Conservation (phyloP, 2,113 vertebrate genomes). For the Mustelus asterias region DNA sequence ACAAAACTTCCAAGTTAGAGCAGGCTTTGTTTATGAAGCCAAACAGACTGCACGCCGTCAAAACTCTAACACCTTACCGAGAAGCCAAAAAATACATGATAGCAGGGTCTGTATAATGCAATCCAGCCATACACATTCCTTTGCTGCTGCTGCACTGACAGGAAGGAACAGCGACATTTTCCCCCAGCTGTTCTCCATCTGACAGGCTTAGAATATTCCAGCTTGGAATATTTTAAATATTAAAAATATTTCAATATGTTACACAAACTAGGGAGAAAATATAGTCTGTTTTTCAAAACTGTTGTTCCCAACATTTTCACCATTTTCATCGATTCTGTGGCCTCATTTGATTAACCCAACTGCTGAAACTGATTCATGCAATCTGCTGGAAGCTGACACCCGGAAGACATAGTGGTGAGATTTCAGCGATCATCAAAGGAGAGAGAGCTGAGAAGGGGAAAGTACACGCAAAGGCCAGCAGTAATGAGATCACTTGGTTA, state of each 20-base stretch:
- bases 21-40: background rate
- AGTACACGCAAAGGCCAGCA: background rate
- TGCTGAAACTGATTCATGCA: background rate
- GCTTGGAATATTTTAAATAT: background rate
- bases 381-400: background rate
- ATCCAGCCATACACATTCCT: background rate
- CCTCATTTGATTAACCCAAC: background rate
- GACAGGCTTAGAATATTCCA: too few species aligned
- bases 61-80: background rate
- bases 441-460: background rate
- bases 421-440: background rate
- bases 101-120: background rate
- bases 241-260: background rate
- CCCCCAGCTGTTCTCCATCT: conserved; percentile 10
- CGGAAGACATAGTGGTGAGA: background rate
- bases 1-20: background rate
- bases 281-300: background rate
- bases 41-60: background rate
- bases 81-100: conserved; percentile 4
- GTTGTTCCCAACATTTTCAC: background rate
- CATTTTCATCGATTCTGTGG: background rate
- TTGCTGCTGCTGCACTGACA: background rate
- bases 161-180: background rate
- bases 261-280: background rate
- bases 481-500: background rate